A percentile compares a stretch with the other conserved stretches of the same genome.
Conservation (phyloP, 1,140 invertebrate species). For the Tribolium castaneum region DNA sequence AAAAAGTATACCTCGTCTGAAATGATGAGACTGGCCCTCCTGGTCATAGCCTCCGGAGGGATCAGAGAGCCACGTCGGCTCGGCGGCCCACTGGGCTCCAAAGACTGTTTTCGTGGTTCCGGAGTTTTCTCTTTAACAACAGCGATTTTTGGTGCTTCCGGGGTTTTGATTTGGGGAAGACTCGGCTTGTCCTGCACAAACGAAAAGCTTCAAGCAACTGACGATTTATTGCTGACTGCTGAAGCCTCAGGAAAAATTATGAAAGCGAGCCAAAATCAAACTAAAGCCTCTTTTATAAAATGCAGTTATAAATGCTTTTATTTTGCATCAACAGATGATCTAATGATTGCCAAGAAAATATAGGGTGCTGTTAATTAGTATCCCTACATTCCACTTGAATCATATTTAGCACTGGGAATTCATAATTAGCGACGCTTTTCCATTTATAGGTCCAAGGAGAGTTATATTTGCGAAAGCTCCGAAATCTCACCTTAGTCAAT, state of each 20-base stretch:
- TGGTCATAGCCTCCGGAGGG: constrained; percentile 84
- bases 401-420: constrained; percentile 19
- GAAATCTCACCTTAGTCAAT: constrained; percentile 59
- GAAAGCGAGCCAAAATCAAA: constrained; percentile 46
- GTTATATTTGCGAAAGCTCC: constrained; percentile 12
- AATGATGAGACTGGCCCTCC: constrained; percentile 89
- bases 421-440: constrained; percentile 14
- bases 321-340: constrained; percentile 36
- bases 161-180: constrained; percentile 82
- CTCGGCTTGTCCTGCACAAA: constrained; percentile 62
- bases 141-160: constrained; percentile 85
- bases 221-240: constrained; percentile 1
- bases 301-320: constrained; percentile 46
- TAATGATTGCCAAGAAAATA: constrained; percentile 34
- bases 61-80: constrained; percentile 86
- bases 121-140: constrained; percentile 83
- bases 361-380: constrained; percentile 32
- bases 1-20: constrained; percentile 86
- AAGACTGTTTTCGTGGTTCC: constrained; percentile 78
- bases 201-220: constrained; percentile 5
- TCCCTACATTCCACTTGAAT: constrained; percentile 7
- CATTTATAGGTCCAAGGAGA: constrained; percentile 22
- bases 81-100: constrained; percentile 76
- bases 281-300: constrained; percentile 43
- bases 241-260: constrained; percentile 17